A percentile compares a stretch with the other conserved stretches of the same genome.
phyloP scores from a whole-genome alignment of 2,888 invertebrate species.

The Caenorhabditis sinica region DNA sequence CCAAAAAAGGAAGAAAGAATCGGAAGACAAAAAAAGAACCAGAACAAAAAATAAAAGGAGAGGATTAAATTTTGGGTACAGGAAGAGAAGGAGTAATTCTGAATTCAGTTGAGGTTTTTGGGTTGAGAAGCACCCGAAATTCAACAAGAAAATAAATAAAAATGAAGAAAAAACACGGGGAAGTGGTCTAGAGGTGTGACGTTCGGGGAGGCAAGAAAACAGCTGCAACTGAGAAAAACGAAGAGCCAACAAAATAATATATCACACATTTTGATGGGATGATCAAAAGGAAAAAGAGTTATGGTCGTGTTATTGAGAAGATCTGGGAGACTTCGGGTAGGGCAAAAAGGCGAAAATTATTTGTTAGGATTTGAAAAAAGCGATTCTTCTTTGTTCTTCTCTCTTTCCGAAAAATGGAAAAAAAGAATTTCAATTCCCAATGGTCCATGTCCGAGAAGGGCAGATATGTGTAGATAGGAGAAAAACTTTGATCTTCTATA shows the following conservation, averaged over 20 bases:
- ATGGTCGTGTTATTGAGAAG: slow-evolving; percentile 48
- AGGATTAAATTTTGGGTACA: slow-evolving; percentile 15
- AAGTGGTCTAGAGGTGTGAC: slow-evolving; percentile 32
- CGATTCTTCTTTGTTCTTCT: neutral
- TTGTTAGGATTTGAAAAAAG: slow-evolving; percentile 57
- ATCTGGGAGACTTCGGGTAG: neutral
- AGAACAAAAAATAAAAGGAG: neutral
- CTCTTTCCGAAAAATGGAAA: neutral
- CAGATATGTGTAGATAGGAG: slow-evolving; percentile 19
- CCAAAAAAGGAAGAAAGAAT: neutral
- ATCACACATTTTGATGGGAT: slow-evolving; percentile 49
- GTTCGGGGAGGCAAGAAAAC: slow-evolving; percentile 26
- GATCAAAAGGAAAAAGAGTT: slow-evolving; percentile 48
- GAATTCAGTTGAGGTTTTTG: slow-evolving; percentile 18
- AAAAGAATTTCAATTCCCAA: slow-evolving; percentile 46
- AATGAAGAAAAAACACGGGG: slow-evolving; percentile 1
- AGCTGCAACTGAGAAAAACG: slow-evolving; percentile 28
- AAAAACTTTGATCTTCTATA: neutral
- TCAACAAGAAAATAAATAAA: slow-evolving; percentile 19
- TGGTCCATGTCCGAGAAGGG: slow-evolving; percentile 25
- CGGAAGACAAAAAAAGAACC: neutral
- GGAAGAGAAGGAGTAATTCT: slow-evolving; percentile 18
- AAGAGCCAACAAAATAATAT: slow-evolving; percentile 20
- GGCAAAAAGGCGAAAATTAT: slow-evolving; percentile 45
- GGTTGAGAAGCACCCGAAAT: slow-evolving; percentile 31